phyloP scores from a whole-genome alignment of 2,888 invertebrate genomes.

The Patella caerulea region DNA sequence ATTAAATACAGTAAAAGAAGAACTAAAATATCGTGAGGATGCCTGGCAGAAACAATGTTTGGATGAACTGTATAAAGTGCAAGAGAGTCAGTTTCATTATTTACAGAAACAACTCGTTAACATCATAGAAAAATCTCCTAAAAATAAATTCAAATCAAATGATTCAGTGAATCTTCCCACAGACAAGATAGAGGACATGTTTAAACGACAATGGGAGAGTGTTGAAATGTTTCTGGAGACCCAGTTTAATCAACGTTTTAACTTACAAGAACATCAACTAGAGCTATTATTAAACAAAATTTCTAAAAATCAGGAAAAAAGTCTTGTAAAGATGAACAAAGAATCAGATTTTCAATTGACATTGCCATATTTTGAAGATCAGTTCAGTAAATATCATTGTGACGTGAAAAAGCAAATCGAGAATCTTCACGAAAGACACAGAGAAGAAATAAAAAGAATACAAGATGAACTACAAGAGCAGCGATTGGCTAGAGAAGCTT shows the following conservation, averaged over 20 bases:
- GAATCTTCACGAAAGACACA: conserved; percentile 44
- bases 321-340: neutral
- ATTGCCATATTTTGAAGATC: conserved; percentile 32
- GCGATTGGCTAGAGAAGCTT: neutral
- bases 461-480: conserved; percentile 39
- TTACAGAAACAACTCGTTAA: neutral
- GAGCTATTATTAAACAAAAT: neutral
- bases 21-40: conserved; percentile 1
- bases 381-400: conserved; percentile 27
- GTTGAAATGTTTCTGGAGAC: conserved; percentile 23
- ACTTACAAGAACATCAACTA: conserved; percentile 27
- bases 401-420: conserved; percentile 43
- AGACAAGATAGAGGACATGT: conserved; percentile 17
- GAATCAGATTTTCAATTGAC: conserved; percentile 25
- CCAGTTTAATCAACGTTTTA: conserved; percentile 19
- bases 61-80: conserved; percentile 5
- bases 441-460: conserved; percentile 47
- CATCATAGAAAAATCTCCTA: neutral
- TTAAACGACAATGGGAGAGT: conserved; percentile 24
- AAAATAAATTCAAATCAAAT: neutral
- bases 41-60: conserved; percentile 13
- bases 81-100: conserved; percentile 1
- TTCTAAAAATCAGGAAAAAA: neutral
- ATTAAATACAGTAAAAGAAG: conserved; percentile 2
- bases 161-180: neutral